A percentile compares a stretch with the other conserved stretches of the same genome.
Evolutionary conservation across 2,113 vertebrate genomes (phyloP).

Genomic region (Blennius ocellaris): DNA sequence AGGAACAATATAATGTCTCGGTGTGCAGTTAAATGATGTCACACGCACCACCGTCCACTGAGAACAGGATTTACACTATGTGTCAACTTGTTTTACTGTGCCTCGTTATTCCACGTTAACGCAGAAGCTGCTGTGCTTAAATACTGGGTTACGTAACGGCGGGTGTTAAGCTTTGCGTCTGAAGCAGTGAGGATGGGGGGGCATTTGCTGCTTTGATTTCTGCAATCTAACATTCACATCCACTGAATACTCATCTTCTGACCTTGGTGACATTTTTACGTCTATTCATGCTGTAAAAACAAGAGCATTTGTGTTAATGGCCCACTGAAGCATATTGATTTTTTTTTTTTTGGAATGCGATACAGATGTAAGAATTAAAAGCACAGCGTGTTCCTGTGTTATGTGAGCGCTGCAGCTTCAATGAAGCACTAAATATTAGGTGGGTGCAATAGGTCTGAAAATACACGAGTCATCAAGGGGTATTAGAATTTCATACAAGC

Average conservation of each 20-base stretch:
- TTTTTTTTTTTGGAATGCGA: too few relatives aligned
- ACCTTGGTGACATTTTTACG: too few relatives aligned
- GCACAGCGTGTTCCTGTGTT: neutral
- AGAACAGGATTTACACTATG: neutral
- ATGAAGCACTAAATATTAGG: neutral
- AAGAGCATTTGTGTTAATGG: too few relatives aligned
- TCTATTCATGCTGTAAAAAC: too few relatives aligned
- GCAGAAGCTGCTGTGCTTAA: neutral
- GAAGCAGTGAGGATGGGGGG: too few relatives aligned
- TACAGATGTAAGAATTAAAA: neutral
- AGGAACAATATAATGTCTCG: neutral
- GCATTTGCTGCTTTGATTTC: too few relatives aligned
- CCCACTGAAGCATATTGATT: too few relatives aligned
- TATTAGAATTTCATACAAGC: constrained; percentile 14
- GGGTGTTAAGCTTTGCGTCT: neutral
- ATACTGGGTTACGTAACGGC: constrained; percentile 1
- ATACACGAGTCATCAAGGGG: neutral
- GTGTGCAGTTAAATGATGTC: neutral
- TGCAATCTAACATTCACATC: too few relatives aligned
- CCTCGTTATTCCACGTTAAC: too few relatives aligned
- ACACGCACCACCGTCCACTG: neutral
- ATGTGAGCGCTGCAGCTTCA: neutral
- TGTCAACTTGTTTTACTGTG: neutral
- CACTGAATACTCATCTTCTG: too few relatives aligned
- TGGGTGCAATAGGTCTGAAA: constrained; percentile 1